Evolutionary conservation across 2,888 invertebrate genomes (phyloP).

Genomic region (Mylabris sibirica): DNA sequence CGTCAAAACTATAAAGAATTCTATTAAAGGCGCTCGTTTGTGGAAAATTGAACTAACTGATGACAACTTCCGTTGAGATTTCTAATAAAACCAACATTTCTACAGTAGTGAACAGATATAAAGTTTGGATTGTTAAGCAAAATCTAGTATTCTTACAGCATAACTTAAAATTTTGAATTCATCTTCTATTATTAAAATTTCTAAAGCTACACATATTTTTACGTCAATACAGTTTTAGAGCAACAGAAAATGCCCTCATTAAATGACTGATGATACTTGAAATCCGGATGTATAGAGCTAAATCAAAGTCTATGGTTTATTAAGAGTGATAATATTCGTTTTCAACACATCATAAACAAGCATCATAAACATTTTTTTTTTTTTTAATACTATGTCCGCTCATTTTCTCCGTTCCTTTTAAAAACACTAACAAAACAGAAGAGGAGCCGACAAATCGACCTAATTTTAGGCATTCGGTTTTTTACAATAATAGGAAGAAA

Average conservation of each 20-base stretch:
- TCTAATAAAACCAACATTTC: no score
- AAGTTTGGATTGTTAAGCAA: no score
- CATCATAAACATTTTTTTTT: background rate
- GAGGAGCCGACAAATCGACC: background rate
- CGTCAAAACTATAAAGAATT: background rate
- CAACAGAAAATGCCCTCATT: background rate
- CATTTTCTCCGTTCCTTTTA: background rate
- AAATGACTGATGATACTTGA: background rate
- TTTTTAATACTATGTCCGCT: no score
- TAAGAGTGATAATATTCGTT: background rate
- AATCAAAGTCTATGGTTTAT: background rate
- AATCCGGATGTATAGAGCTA: background rate
- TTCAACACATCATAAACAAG: slow-evolving; percentile 8
- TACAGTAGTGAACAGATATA: no score
- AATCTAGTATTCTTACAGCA: no score
- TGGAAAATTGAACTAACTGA: background rate
- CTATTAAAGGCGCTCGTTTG: background rate
- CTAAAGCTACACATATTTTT: no score
- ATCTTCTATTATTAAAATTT: no score
- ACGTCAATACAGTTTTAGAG: background rate
- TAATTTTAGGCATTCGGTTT: background rate
- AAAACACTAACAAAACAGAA: background rate
- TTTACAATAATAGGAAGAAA: background rate
- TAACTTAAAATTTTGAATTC: no score
- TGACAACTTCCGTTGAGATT: no score